Evolutionary conservation across 92 coral and sea anemone genomes (phyloP).

Genomic region (Epizoanthus fatuus): DNA sequence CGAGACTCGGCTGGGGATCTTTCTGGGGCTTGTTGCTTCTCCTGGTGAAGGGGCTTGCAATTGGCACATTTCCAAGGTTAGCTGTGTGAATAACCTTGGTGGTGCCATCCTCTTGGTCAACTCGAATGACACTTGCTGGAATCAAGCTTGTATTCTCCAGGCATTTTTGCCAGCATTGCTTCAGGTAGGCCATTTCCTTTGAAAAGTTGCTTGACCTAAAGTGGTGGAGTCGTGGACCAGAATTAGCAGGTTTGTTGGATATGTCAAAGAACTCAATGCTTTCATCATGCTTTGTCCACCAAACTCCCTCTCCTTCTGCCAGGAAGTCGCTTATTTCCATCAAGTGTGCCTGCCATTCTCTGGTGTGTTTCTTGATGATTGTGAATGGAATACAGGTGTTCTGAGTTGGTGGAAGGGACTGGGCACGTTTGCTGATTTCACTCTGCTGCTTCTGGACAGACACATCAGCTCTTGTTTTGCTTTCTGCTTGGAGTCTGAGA

Average conservation of each 20-base stretch:
- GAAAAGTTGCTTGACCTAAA: slow-evolving; percentile 54
- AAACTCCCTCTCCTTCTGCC: slow-evolving; percentile 58
- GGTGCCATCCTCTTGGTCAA: slow-evolving; percentile 38
- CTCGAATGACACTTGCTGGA: slow-evolving; percentile 20
- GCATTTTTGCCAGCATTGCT: slow-evolving; percentile 53
- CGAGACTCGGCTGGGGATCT: background rate
- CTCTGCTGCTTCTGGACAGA: slow-evolving; percentile 60
- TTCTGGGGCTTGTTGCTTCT: slow-evolving; percentile 8
- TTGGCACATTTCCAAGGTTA: slow-evolving; percentile 6
- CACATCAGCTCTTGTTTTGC: background rate
- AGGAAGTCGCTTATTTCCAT: slow-evolving; percentile 67
- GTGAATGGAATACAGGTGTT: slow-evolving; percentile 30
- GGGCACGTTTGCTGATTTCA: slow-evolving; percentile 46
- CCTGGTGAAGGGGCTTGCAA: background rate
- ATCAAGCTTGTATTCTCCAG: slow-evolving; percentile 10
- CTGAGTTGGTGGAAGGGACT: slow-evolving; percentile 21
- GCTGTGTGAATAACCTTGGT: slow-evolving; percentile 11
- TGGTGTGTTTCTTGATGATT: slow-evolving; percentile 51
- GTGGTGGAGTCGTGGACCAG: slow-evolving; percentile 62
- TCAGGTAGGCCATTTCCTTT: slow-evolving; percentile 45
- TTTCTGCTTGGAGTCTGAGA: slow-evolving; percentile 52
- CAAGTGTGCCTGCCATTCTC: slow-evolving; percentile 69
- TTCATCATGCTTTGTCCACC: slow-evolving; percentile 75
- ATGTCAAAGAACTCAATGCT: slow-evolving; percentile 73
- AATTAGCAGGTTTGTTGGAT: slow-evolving; percentile 10